Conservation (phyloP, 2,888 invertebrate genomes). For the Antheraea assamensis region DNA sequence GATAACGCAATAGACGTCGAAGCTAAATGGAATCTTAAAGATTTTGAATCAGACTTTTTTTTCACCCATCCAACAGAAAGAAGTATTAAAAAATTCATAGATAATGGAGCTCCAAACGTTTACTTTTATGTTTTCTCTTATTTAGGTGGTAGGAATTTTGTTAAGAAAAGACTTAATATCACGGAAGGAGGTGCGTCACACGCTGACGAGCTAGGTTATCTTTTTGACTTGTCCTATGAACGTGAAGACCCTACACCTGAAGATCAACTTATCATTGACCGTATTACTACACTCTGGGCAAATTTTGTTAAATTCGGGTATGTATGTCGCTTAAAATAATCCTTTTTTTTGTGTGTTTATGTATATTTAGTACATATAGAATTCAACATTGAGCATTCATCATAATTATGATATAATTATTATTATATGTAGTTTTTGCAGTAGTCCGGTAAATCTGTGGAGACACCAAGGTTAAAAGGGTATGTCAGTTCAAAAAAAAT, state of each 20-base stretch:
- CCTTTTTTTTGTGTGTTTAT: too few species aligned
- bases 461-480: too few species aligned
- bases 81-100: constrained; percentile 45
- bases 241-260: constrained; percentile 34
- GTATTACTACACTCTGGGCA: constrained; percentile 51
- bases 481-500: too few species aligned
- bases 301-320: constrained; percentile 57
- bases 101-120: constrained; percentile 39
- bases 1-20: constrained; percentile 41
- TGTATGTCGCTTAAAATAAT: constrained; percentile 21
- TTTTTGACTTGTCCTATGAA: constrained; percentile 47
- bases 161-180: constrained; percentile 40
- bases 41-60: constrained; percentile 50
- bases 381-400: too few species aligned
- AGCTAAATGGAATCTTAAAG: constrained; percentile 33
- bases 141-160: constrained; percentile 51
- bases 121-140: constrained; percentile 58
- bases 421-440: too few species aligned
- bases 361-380: too few species aligned
- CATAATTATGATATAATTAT: too few species aligned
- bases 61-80: constrained; percentile 44
- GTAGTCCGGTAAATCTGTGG: too few species aligned
- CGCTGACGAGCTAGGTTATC: constrained; percentile 51
- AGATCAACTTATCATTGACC: constrained; percentile 48
- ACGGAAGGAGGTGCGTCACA: constrained; percentile 44